Base-by-base conservation (phyloP, 2,888 invertebrate species). In the Bellardia bayeri region DNA sequence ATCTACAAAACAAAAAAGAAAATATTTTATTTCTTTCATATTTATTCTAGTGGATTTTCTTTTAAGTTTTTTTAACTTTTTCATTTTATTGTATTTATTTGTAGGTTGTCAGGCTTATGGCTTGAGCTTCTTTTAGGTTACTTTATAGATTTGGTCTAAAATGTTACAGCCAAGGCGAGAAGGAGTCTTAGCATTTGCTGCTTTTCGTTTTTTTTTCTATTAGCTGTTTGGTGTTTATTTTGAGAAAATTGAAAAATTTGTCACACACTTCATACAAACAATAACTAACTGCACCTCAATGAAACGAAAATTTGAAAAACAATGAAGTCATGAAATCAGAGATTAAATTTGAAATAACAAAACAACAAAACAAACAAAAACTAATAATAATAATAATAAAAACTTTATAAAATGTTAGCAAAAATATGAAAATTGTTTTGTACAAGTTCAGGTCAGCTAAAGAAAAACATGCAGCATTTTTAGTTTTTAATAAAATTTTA, bases 261-360 rank as follows among this genome's bases (percentile, higher is more conserved):
- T 87, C 87, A 89, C 88, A 89, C 87, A 87, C 86, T 85, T 14
- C 40, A 76, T 45, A 45, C 45, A 45, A 37, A 79, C 16, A 74
- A 78, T 63, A 64, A 85, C 85, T 82, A 76, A 87, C 87, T 88
- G 87, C 85, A 87, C 85, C 87, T 87, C 79, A 72, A 76, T 40
- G 13, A 9, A 75, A n/a, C 16, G 42, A 68, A 75, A 68, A 45
- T 56, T n/a, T 33, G 33, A 33, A 23, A 86, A 87, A 86, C 86
- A 86, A 88, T 83, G 63, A 86, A 86, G 86, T 88, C 85, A 88
- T 86, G 85, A 88, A 88, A 88, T 83, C 82, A 85, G 68, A 87
- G 75, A 86, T 85, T 81, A 86, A 81, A 82, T 78, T 58, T 56
- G 33, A 71, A 71, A 74, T 49, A 72, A 78, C 40, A 33, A 85